A percentile compares a stretch with the other conserved stretches of the same genome.
phyloP scores from a whole-genome alignment of 2,888 invertebrate genomes.

The Coelopa pilipes region DNA sequence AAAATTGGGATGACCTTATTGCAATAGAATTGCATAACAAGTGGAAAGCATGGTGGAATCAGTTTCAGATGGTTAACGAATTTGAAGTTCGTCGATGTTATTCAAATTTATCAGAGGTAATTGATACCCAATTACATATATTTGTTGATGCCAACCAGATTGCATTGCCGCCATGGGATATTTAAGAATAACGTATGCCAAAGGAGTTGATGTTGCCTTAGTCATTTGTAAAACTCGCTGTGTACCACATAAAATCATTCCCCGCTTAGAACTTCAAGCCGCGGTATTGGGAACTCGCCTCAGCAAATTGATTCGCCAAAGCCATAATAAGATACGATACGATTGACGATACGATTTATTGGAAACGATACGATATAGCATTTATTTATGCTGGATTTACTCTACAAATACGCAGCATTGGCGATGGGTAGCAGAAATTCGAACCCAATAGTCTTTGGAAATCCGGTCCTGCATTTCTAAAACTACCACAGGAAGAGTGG shows the following conservation, averaged over 20 bases:
- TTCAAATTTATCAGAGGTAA: background rate
- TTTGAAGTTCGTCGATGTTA: slow-evolving; percentile 4
- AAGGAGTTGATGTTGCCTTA: background rate
- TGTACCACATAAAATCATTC: slow-evolving; percentile 3
- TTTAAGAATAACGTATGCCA: background rate
- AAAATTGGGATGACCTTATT: slow-evolving; percentile 41
- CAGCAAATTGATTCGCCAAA: background rate
- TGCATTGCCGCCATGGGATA: slow-evolving; percentile 4
- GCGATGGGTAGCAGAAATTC: slow-evolving; percentile 26
- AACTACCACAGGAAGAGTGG: slow-evolving; percentile 33
- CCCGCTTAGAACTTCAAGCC: slow-evolving; percentile 19
- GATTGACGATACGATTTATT: background rate
- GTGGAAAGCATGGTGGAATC: slow-evolving; percentile 6
- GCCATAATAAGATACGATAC: background rate
- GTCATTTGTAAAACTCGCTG: slow-evolving; percentile 17
- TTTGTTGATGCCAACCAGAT: slow-evolving; percentile 18
- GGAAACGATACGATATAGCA: too few relatives aligned
- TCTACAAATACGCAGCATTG: background rate
- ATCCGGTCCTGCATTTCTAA: slow-evolving; percentile 34
- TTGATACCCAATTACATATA: background rate
- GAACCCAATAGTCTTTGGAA: slow-evolving; percentile 34
- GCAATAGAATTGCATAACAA: slow-evolving; percentile 25
- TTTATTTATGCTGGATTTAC: too few relatives aligned
- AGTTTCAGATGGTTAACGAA: slow-evolving; percentile 16
- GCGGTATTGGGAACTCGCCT: background rate